A percentile compares a stretch with the other conserved stretches of the same genome.
phyloP scores from a whole-genome alignment of 2,888 invertebrate genomes.

The Dasypolia templi region DNA sequence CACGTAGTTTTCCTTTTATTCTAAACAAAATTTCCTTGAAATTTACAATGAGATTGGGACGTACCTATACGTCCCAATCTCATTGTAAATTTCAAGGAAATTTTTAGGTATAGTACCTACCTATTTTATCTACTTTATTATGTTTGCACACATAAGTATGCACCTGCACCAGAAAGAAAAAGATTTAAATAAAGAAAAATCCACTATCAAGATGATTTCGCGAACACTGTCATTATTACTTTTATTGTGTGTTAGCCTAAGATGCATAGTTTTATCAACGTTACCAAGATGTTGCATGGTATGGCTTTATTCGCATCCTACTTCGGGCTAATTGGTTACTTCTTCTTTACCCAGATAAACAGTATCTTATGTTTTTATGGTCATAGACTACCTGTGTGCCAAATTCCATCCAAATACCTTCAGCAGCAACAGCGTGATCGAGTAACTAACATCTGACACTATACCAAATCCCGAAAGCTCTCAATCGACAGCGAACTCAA shows the following conservation, averaged over 20 bases:
- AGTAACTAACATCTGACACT: too few species aligned
- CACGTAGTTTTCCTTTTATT: constrained; percentile 55
- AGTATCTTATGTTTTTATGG: too few species aligned
- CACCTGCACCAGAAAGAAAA: neutral
- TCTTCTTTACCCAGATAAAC: too few species aligned
- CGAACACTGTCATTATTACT: neutral
- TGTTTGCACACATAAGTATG: too few species aligned
- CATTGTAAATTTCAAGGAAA: constrained; percentile 52
- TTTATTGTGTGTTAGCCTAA: neutral
- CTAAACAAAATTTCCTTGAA: constrained; percentile 46
- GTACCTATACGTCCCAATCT: neutral
- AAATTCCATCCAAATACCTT: neutral
- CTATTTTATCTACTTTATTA: too few species aligned
- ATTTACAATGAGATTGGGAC: constrained; percentile 40
- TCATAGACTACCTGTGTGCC: neutral
- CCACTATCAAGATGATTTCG: neutral
- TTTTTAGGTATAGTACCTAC: too few species aligned
- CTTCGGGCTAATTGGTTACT: too few species aligned
- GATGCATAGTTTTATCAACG: neutral
- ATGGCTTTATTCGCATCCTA: neutral
- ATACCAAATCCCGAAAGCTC: too few species aligned
- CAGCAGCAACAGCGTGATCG: too few species aligned
- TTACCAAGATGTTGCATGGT: neutral
- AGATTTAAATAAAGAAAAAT: neutral
- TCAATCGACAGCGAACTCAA: too few species aligned